Percentiles rank a stretch among this genome's conserved stretches.
phyloP scores from a whole-genome alignment of 2,888 invertebrate genomes.

The Thera obeliscata region DNA sequence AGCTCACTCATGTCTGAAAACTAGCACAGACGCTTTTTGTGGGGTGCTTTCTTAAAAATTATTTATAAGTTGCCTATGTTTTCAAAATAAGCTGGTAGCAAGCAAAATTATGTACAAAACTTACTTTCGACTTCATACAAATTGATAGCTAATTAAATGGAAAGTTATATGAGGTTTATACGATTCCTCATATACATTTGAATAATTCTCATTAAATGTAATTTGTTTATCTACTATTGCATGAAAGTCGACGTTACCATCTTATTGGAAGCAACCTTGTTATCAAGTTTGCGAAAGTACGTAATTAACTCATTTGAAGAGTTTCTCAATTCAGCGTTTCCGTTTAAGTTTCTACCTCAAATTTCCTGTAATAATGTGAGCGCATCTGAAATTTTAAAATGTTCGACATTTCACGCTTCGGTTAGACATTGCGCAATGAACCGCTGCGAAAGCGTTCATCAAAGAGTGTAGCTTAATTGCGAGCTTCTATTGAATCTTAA shows the following conservation, averaged over 20 bases:
- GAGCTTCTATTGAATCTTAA: conserved; percentile 38
- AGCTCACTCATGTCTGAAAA: too few relatives aligned
- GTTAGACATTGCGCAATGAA: conserved; percentile 61
- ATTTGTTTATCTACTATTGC: background rate
- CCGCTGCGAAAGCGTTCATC: conserved; percentile 54
- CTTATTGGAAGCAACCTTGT: background rate
- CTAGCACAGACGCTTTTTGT: too few relatives aligned
- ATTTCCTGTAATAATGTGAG: conserved; percentile 27
- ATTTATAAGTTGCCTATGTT: too few relatives aligned
- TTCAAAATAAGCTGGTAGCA: too few relatives aligned
- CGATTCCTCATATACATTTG: too few relatives aligned
- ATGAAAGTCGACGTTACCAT: background rate
- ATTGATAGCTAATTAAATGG: too few relatives aligned
- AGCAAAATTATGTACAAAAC: too few relatives aligned
- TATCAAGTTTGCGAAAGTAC: conserved; percentile 8
- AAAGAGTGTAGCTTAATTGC: conserved; percentile 62
- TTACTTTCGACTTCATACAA: too few relatives aligned
- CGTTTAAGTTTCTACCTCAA: conserved; percentile 10
- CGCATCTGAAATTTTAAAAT: conserved; percentile 51
- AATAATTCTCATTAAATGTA: background rate
- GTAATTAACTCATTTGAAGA: conserved; percentile 9
- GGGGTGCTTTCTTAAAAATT: too few relatives aligned
- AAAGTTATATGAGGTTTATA: too few relatives aligned
- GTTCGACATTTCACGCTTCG: conserved; percentile 51
- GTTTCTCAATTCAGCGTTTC: conserved; percentile 10